Conservation (phyloP, 2,113 vertebrate genomes). For the Zosterops lateralis region DNA sequence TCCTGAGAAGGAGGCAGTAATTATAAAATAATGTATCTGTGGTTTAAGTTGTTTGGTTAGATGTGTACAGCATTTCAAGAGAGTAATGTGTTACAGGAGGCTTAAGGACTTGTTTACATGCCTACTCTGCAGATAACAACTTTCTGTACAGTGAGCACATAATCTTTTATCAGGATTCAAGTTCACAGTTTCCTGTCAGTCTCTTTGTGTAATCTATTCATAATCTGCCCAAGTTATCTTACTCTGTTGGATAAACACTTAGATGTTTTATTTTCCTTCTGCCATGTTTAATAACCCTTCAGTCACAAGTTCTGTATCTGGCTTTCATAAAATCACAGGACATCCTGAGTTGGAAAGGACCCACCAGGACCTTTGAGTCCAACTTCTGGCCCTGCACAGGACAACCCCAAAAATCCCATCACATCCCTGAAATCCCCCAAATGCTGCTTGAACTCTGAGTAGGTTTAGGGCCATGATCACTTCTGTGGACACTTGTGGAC, state of each 20-base stretch:
- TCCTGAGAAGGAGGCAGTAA: background rate
- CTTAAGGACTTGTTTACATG: background rate
- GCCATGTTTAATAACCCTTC: fast-evolving
- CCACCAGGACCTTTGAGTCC: background rate
- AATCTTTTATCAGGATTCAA: background rate
- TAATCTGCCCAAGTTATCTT: background rate
- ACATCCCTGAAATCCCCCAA: background rate
- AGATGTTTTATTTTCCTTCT: background rate
- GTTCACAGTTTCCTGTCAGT: fast-evolving
- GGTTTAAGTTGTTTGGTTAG: background rate
- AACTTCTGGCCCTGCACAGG: background rate
- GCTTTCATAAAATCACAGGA: background rate
- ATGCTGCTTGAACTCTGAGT: background rate
- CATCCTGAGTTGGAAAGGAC: background rate
- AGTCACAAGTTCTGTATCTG: background rate
- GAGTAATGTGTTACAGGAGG: background rate
- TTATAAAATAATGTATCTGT: background rate
- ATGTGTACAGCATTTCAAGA: background rate
- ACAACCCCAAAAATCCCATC: background rate
- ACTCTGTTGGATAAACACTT: background rate
- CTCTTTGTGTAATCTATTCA: background rate
- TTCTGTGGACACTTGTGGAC: too few relatives aligned
- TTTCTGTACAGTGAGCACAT: background rate
- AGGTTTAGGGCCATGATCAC: background rate
- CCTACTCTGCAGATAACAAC: background rate